Percentiles rank a stretch among this genome's conserved stretches.
phyloP scores from a whole-genome alignment of 2,113 vertebrate genomes.

The human region GRCh38 chr12:121963501-121964000 shows the following conservation, averaged over 20 bases:
- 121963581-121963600: background rate
- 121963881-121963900: background rate
- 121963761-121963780: too few species aligned
- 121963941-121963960: background rate
- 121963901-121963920: background rate
- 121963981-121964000: background rate
- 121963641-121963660: too few species aligned
- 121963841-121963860: background rate
- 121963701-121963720: background rate
- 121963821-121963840: background rate
- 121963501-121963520: background rate
- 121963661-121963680: accelerated
- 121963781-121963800: background rate
- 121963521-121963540: background rate
- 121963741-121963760: background rate
- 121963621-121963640: background rate
- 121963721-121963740: background rate
- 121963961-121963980: background rate
- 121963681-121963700: too few species aligned
- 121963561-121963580: background rate
- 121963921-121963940: background rate
- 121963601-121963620: accelerated
- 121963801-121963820: background rate
- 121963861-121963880: background rate
- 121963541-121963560: background rate